Evolutionary conservation across 2,797 vertebrate genomes (phyloP).

Genomic region (Chaetophractus vellerosus): DNA sequence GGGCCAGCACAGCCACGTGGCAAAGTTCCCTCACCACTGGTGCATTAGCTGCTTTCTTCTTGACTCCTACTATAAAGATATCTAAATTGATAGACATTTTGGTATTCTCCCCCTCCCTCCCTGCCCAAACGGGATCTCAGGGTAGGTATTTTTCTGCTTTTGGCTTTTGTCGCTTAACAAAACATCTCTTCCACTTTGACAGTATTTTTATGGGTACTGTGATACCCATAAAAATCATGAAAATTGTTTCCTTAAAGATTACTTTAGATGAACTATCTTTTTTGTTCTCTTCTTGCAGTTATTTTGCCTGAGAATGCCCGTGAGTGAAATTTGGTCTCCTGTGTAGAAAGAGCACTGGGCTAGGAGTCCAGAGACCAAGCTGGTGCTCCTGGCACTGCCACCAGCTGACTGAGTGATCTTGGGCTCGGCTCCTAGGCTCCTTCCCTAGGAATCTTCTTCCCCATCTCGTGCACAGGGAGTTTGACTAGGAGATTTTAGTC

Average conservation of each 20-base stretch:
- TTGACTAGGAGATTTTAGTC: accelerated
- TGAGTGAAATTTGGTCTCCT: not conserved
- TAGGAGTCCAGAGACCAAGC: not conserved
- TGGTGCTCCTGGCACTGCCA: not conserved
- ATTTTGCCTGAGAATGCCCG: not conserved
- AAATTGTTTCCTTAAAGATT: not conserved
- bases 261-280: not conserved
- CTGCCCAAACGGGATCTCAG: not conserved
- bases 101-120: not conserved
- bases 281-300: not conserved
- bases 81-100: accelerated
- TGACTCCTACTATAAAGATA: accelerated
- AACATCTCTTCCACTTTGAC: not conserved
- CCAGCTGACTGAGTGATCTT: not conserved
- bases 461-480: accelerated
- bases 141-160: not conserved
- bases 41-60: accelerated
- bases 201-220: not conserved
- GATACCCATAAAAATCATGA: no score
- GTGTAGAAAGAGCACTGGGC: not conserved
- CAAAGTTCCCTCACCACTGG: not conserved
- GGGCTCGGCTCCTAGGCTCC: not conserved
- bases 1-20: not conserved
- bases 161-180: not conserved
- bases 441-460: not conserved